phyloP scores from a whole-genome alignment of 2,888 invertebrate genomes.

The Helicoverpa assulta region DNA sequence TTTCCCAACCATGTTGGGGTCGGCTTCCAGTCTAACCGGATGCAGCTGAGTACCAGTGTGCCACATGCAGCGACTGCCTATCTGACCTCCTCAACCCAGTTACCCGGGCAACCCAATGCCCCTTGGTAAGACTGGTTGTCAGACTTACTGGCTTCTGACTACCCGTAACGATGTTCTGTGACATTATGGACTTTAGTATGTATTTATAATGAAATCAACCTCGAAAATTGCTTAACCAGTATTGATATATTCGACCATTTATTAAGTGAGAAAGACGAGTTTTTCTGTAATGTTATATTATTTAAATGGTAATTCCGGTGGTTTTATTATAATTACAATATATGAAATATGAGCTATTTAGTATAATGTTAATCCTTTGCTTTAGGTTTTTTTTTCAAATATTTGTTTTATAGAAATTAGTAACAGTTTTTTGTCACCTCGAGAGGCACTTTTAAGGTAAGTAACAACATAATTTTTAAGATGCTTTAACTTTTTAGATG shows the following conservation, averaged over 20 bases:
- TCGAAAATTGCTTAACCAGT: slow-evolving; percentile 16
- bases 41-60: no score
- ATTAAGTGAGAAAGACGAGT: slow-evolving; percentile 2
- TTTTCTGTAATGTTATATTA: background rate
- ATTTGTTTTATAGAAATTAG: background rate
- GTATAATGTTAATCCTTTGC: background rate
- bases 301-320: slow-evolving; percentile 25
- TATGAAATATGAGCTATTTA: background rate
- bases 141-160: no score
- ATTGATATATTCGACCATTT: slow-evolving; percentile 7
- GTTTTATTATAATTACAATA: background rate
- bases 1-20: no score
- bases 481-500: no score
- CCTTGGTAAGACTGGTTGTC: no score
- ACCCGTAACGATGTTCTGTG: no score
- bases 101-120: no score
- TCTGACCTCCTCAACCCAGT: no score
- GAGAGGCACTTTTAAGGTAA: background rate
- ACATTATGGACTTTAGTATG: background rate
- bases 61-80: no score
- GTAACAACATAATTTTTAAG: background rate
- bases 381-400: background rate
- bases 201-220: slow-evolving; percentile 12
- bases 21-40: no score
- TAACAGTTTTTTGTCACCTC: background rate